Evolutionary conservation across 2,113 vertebrate genomes (phyloP), one percentile per base, ranked within the genome.

Genomic region (Trogon melanurus): DNA sequence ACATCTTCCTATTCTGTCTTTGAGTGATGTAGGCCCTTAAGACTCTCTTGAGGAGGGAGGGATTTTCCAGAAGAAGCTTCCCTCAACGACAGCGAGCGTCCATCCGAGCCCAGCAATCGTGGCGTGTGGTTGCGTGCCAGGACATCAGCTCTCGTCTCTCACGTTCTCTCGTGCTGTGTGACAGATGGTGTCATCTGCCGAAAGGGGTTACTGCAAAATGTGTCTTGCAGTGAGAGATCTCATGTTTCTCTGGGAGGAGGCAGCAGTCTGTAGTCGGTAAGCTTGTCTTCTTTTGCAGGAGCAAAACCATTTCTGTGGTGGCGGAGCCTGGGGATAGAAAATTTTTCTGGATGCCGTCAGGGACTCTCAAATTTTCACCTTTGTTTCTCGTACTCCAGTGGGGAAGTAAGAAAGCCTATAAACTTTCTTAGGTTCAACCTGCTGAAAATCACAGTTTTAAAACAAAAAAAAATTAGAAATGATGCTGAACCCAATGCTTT

Each of bases 121-220:
- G 54, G 83, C 11, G 21, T 1, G 1, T 61, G 85, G 47, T 62
- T 85, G 34, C 30, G 10, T 76, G 71, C 75, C 85, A 85, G 79
- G 56, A 44, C 11, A 10, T 61, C 47, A 44, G 56, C 41, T 88
- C 88, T 80, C 0, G 0, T 94, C 92, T 92, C 89, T 81, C 83
- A 85, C 4, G 4, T 86, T 26, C 62, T 56, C 26, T 56, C 0
- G 0, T 86, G 56, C 69, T 89, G 1, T 56, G 7, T 78, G 93
- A 95, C 74, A 88, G 83, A 73, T 54, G n/a, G 57, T 38, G 85
- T 88, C 71, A 83, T 74, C 75, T 93, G 79, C 70, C 88, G 79
- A 20, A 71, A 83, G 80, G 51, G 23, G 34, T 88, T 50, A 58
- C 85, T 90, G 85, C 72, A 90, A 80, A 85, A 50, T 44, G 23